A percentile compares a stretch with the other conserved stretches of the same genome.
Conservation (phyloP, 2,888 invertebrate species). For the Helleia helle region DNA sequence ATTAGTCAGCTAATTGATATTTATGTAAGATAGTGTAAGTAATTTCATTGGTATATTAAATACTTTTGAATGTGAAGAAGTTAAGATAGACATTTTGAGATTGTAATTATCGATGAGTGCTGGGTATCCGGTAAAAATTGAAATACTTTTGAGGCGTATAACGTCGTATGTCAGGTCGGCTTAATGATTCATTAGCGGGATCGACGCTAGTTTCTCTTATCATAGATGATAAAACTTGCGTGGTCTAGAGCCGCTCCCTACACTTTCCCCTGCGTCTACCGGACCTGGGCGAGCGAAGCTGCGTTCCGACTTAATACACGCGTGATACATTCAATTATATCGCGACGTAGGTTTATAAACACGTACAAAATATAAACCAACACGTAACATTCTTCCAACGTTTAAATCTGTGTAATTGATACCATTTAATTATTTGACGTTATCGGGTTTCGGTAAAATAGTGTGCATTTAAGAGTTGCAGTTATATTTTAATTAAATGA, state of each 20-base stretch:
- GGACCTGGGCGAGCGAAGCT: slow-evolving; percentile 21
- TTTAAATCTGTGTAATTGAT: background rate
- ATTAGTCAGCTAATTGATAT: slow-evolving; percentile 1
- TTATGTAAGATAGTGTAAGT: slow-evolving; percentile 3
- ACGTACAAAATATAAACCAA: background rate
- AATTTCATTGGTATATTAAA: background rate
- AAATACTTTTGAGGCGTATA: slow-evolving; percentile 9
- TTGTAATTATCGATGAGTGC: background rate
- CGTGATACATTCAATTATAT: too few relatives aligned
- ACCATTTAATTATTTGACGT: background rate
- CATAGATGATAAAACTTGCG: slow-evolving; percentile 65
- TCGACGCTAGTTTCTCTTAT: slow-evolving; percentile 63
- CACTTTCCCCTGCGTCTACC: slow-evolving; percentile 54
- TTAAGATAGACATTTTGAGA: background rate
- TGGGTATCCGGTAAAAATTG: slow-evolving; percentile 5
- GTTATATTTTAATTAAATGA: slow-evolving; percentile 53
- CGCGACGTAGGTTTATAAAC: too few relatives aligned
- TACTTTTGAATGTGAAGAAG: background rate
- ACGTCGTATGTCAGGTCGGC: slow-evolving; percentile 25
- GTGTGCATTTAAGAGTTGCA: slow-evolving; percentile 9
- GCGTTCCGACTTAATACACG: slow-evolving; percentile 3
- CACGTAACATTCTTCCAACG: background rate
- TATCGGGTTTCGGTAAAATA: slow-evolving; percentile 6
- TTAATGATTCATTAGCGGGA: slow-evolving; percentile 47
- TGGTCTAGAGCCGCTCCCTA: slow-evolving; percentile 57